Percentiles rank a stretch among this genome's conserved stretches.
Conservation (phyloP, 2,797 vertebrate species). For the Margarornis squamiger region DNA sequence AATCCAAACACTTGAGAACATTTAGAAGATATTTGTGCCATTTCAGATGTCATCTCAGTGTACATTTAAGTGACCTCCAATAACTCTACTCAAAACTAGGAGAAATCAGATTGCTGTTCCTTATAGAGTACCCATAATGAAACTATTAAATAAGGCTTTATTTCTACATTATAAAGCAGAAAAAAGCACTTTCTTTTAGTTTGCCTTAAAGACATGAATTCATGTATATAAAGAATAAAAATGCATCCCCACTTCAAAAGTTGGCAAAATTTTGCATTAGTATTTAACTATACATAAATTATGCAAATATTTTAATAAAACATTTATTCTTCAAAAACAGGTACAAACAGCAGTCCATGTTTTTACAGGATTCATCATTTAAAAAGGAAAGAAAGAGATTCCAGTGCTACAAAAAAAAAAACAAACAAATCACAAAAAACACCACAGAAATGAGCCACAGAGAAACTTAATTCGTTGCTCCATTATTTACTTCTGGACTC, state of each 20-base stretch:
- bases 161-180: neutral
- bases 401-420: neutral
- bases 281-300: conserved; percentile 30
- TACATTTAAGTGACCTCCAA: neutral
- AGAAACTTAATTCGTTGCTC: neutral
- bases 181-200: neutral
- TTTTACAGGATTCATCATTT: neutral
- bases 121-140: neutral
- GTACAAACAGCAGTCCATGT: conserved; percentile 29
- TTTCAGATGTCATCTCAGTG: neutral
- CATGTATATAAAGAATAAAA: conserved; percentile 22
- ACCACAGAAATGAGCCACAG: neutral
- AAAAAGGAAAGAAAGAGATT: neutral
- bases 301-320: conserved; percentile 57
- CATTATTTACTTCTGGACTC: conserved; percentile 64
- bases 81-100: neutral
- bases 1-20: neutral
- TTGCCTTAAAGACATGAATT: conserved; percentile 25
- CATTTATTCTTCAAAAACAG: conserved; percentile 42
- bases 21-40: neutral
- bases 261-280: conserved; percentile 14
- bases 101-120: neutral
- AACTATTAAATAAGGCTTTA: neutral
- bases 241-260: neutral
- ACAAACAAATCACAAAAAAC: neutral